These are phyloP conservation scores for Achroia grisella DNA, from an alignment of 1,140 invertebrate genomes.

Conservation along the genomic window DNA sequence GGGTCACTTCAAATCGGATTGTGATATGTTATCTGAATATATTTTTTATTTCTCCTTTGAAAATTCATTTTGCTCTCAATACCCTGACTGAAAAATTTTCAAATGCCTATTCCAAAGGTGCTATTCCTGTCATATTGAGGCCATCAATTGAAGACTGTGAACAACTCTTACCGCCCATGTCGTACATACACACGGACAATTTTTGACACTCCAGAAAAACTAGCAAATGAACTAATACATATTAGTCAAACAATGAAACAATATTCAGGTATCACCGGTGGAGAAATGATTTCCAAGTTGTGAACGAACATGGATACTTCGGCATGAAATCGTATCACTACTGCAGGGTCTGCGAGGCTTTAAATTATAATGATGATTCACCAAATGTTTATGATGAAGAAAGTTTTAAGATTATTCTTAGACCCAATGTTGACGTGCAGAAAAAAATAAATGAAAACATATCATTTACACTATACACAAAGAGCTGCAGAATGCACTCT, in stretches of 20 bases:
- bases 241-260: conserved; percentile 48
- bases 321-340: conserved; percentile 79
- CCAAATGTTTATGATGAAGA: conserved; percentile 38
- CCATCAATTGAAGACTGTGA: conserved; percentile 67
- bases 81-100: conserved; percentile 83
- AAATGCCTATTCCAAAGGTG: conserved; percentile 76
- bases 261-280: conserved; percentile 78
- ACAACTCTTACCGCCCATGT: conserved; percentile 75
- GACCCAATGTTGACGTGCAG: conserved; percentile 9
- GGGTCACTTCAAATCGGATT: conserved; percentile 76
- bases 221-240: conserved; percentile 74
- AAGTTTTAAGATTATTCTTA: conserved; percentile 5
- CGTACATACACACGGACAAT: conserved; percentile 84
- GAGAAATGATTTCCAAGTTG: conserved; percentile 77
- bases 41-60: conserved; percentile 87
- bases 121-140: conserved; percentile 83
- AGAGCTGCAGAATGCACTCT: too few relatives aligned
- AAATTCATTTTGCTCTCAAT: conserved; percentile 82
- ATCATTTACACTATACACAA: too few relatives aligned
- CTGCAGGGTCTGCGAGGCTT: conserved; percentile 85
- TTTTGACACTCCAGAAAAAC: conserved; percentile 76
- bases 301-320: conserved; percentile 83
- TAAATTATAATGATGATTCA: conserved; percentile 74
- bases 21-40: conserved; percentile 74
- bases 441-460: background rate